Percentiles rank a stretch among this genome's conserved stretches.
Evolutionary conservation across 2,888 invertebrate genomes (phyloP).

Genomic region (Caprella mutica): DNA sequence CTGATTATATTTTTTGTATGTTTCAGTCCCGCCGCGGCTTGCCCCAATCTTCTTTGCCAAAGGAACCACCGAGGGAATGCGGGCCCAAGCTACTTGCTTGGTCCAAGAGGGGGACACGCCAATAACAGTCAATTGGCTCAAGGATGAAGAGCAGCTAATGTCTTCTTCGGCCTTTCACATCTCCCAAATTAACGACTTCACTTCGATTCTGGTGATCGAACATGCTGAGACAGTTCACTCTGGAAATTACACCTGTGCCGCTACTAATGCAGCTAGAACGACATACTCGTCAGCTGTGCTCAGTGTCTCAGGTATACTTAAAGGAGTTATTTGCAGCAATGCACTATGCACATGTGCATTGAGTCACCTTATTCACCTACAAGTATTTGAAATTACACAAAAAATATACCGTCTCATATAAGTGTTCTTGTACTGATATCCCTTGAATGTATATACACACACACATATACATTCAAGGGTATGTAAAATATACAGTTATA

Average conservation of each 20-base stretch:
- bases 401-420: too few relatives aligned
- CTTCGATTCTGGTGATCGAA: constrained; percentile 44
- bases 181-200: constrained; percentile 39
- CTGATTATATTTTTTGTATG: too few relatives aligned
- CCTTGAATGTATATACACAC: too few relatives aligned
- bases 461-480: too few relatives aligned
- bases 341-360: too few relatives aligned
- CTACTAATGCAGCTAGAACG: constrained; percentile 45
- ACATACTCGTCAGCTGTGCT: constrained; percentile 44
- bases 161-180: constrained; percentile 11
- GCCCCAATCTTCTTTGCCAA: constrained; percentile 23
- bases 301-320: constrained; percentile 42
- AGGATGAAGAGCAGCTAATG: constrained; percentile 39
- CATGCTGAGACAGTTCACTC: constrained; percentile 45
- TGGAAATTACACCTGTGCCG: constrained; percentile 47
- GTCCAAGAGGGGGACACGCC: constrained; percentile 31
- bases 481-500: too few relatives aligned
- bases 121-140: constrained; percentile 20
- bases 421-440: too few relatives aligned
- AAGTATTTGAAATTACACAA: too few relatives aligned
- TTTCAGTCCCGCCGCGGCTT: constrained; percentile 31
- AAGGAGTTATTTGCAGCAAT: too few relatives aligned
- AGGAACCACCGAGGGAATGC: constrained; percentile 24
- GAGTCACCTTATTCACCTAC: too few relatives aligned
- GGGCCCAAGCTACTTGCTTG: constrained; percentile 23